Conservation (phyloP, 2,888 invertebrate species). For the Seira sanloemensis region DNA sequence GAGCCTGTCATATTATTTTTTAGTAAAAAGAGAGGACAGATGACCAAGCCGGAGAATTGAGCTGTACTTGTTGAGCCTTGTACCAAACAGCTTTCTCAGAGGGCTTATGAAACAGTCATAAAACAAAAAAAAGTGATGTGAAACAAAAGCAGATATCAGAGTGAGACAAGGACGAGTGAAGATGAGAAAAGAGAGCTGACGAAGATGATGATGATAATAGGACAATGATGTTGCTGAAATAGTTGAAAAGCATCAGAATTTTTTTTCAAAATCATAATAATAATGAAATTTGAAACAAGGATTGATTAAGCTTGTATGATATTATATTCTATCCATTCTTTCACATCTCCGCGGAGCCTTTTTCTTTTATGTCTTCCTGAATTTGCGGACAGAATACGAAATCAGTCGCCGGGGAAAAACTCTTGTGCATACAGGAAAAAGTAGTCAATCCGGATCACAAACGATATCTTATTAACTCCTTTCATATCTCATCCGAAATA, state of each 20-base stretch:
- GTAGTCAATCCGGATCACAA: constrained; percentile 62
- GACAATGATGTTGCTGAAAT: constrained; percentile 17
- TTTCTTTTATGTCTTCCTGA: constrained; percentile 55
- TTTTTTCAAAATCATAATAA: background rate
- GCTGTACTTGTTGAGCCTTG: too few relatives aligned
- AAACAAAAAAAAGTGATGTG: background rate
- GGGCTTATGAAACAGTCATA: background rate
- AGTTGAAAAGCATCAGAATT: background rate
- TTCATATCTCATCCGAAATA: constrained; percentile 32
- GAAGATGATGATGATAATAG: background rate
- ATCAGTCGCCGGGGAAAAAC: constrained; percentile 57
- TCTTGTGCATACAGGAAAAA: constrained; percentile 57
- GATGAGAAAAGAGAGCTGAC: background rate
- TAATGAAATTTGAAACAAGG: constrained; percentile 15
- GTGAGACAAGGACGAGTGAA: constrained; percentile 5
- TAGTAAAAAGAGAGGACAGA: constrained; percentile 20
- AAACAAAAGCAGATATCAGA: constrained; percentile 9
- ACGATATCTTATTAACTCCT: constrained; percentile 60
- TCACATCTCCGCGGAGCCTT: constrained; percentile 21
- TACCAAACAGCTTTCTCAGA: constrained; percentile 12
- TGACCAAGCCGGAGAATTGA: constrained; percentile 13
- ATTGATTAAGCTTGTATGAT: constrained; percentile 3
- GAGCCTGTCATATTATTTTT: constrained; percentile 36
- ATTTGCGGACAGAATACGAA: constrained; percentile 56
- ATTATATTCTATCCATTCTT: constrained; percentile 7